Evolutionary conservation across 1,140 invertebrate species (phyloP), one percentile per base, ranked within the genome.

Genomic region (Zaprionus inermis): DNA sequence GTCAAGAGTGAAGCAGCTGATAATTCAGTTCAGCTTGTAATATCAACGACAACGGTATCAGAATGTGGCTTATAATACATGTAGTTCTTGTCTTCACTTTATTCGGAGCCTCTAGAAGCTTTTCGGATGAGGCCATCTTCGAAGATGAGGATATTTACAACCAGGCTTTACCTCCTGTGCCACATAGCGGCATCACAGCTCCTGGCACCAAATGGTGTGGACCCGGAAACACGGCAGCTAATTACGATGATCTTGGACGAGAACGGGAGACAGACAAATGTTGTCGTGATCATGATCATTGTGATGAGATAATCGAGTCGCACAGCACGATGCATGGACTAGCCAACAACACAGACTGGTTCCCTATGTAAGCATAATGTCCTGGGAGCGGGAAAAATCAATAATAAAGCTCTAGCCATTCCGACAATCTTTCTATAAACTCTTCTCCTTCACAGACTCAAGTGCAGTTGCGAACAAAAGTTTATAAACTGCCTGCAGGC

Each of bases 281-380:
- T 83, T 98, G 97, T 91, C 93, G 97, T 1, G 93, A 93, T 0
- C 97, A 97, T 78, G 97, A 97, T 91, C 93, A 95, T 68, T 97
- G 97, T 81, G 95, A 96, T 55, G 91, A 94, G 34, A 92, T 92
- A 0, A 95, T 97, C 16, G 91, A 92, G 36, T 93, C 94, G 2
- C 58, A 65, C 14, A 92, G 94, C 65, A 93, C 93, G 0, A 94
- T 94, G 51, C 88, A 96, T 78, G 94, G 94, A 54, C 90, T 96
- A 6, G 78, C 84, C 11, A 95, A 93, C 11, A 96, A 96, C 91
- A 81, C 93, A 0, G 93, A 93, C 5, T 94, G 93, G 76, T 95
- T 94, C 78, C 94, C 94, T 12, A 94, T 91, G 83, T 88, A 49
- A 85, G 80, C 55, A 9, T 5, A 14, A 36, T 5, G 4, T 4